Conservation (phyloP, 2,888 invertebrate species). For the Barypeithes pellucidus region DNA sequence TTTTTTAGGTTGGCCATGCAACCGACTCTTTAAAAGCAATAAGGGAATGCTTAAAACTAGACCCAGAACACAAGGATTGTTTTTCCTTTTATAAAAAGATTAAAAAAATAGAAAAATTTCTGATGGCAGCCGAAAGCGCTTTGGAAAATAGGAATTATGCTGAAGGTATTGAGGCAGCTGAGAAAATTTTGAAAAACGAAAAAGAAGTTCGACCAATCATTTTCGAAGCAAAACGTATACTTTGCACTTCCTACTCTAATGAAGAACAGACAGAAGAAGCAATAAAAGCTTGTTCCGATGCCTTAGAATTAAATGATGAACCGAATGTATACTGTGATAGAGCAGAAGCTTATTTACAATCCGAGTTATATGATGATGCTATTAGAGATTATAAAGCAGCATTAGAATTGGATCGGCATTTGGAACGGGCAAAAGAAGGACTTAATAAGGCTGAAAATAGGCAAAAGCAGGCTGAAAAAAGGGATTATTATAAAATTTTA, state of each 20-base stretch:
- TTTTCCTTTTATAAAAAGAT: slow-evolving; percentile 97
- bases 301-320: slow-evolving; percentile 84
- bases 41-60: slow-evolving; percentile 95
- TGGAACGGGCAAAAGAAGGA: slow-evolving; percentile 91
- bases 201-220: slow-evolving; percentile 80
- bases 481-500: slow-evolving; percentile 98
- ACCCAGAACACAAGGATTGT: slow-evolving; percentile 98
- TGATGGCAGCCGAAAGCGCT: slow-evolving; percentile 79
- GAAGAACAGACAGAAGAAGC: slow-evolving; percentile 83
- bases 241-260: slow-evolving; percentile 86
- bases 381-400: slow-evolving; percentile 91
- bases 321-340: slow-evolving; percentile 89
- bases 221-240: slow-evolving; percentile 82
- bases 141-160: slow-evolving; percentile 77
- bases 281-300: slow-evolving; percentile 83
- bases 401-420: slow-evolving; percentile 84
- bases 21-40: slow-evolving; percentile 93
- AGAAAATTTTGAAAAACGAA: slow-evolving; percentile 80
- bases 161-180: slow-evolving; percentile 81
- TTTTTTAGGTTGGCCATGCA: slow-evolving; percentile 83
- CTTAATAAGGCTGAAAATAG: slow-evolving; percentile 90
- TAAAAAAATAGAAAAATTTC: slow-evolving; percentile 90
- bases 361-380: slow-evolving; percentile 95
- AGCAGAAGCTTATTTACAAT: slow-evolving; percentile 90
- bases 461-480: slow-evolving; percentile 92